phyloP scores from a whole-genome alignment of 1,140 invertebrate species.

The Zaprionus capensis region DNA sequence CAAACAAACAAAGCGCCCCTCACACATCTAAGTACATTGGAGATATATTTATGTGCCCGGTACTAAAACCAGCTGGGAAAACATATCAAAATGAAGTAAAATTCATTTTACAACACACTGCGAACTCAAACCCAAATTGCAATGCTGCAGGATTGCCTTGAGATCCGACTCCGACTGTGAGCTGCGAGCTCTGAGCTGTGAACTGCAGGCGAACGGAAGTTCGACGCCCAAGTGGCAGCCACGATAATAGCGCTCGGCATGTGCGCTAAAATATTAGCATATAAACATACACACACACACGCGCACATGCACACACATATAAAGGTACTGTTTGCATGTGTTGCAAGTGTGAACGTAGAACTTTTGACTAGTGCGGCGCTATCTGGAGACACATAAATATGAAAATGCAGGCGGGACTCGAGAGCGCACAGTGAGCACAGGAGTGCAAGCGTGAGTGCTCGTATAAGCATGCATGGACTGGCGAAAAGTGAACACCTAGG shows the following conservation, averaged over 20 bases:
- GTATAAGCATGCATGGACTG: conserved; percentile 14
- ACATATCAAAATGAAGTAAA: conserved; percentile 83
- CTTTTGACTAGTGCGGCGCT: conserved; percentile 72
- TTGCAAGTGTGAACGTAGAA: conserved; percentile 64
- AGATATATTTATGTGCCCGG: conserved; percentile 65
- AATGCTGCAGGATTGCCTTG: conserved; percentile 69
- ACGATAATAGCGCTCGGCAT: conserved; percentile 79
- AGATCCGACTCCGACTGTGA: conserved; percentile 34
- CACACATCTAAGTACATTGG: conserved; percentile 54
- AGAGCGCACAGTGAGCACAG: conserved; percentile 35
- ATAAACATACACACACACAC: conserved; percentile 62
- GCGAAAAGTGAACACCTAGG: conserved; percentile 37
- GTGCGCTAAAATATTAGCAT: conserved; percentile 82
- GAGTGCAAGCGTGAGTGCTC: conserved; percentile 23
- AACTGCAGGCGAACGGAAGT: conserved; percentile 67
- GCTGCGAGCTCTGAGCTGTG: not conserved
- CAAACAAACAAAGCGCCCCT: conserved; percentile 54
- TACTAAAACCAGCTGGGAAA: conserved; percentile 68
- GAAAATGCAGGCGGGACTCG: conserved; percentile 73
- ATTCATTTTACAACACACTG: conserved; percentile 75
- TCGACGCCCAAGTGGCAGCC: conserved; percentile 81
- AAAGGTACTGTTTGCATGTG: conserved; percentile 2
- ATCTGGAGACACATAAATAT: conserved; percentile 83
- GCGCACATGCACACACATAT: conserved; percentile 15
- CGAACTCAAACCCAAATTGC: conserved; percentile 66